Percentiles rank a stretch among this genome's conserved stretches.
Conservation (phyloP, 2,113 vertebrate species). For the Antigone vipio region DNA sequence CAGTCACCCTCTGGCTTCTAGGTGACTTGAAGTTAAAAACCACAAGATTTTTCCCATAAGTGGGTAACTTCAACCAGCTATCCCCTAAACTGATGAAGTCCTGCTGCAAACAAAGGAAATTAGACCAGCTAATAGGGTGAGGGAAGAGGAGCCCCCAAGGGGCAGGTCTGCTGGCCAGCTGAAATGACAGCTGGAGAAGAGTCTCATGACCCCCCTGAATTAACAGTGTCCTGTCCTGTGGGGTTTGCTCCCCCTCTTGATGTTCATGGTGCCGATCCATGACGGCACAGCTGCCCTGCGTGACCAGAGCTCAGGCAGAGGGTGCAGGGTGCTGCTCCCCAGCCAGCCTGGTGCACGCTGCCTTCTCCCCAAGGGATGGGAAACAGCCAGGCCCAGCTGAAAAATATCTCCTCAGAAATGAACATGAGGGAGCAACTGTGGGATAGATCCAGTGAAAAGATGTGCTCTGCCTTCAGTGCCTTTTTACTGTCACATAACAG, state of each 20-base stretch:
- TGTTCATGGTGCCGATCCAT: background rate
- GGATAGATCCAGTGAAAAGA: background rate
- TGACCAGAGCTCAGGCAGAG: background rate
- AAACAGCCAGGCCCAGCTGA: background rate
- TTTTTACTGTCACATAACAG: background rate
- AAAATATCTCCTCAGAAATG: background rate
- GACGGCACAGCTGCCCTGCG: background rate
- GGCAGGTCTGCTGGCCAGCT: background rate
- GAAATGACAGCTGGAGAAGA: background rate
- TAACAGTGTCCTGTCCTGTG: background rate
- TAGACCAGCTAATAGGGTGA: background rate
- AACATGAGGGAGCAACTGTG: background rate
- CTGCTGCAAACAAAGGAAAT: background rate
- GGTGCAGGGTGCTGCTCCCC: background rate
- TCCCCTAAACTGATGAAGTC: background rate
- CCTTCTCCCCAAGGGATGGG: background rate
- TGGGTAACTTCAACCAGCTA: background rate
- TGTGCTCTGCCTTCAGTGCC: background rate
- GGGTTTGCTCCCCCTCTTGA: background rate
- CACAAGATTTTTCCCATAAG: background rate
- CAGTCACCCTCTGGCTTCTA: background rate
- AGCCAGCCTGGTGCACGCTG: accelerated
- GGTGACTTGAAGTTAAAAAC: background rate
- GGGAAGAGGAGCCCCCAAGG: background rate
- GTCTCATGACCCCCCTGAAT: background rate